Conservation (phyloP, 2,888 invertebrate genomes). For the Drosophila sordidula region DNA sequence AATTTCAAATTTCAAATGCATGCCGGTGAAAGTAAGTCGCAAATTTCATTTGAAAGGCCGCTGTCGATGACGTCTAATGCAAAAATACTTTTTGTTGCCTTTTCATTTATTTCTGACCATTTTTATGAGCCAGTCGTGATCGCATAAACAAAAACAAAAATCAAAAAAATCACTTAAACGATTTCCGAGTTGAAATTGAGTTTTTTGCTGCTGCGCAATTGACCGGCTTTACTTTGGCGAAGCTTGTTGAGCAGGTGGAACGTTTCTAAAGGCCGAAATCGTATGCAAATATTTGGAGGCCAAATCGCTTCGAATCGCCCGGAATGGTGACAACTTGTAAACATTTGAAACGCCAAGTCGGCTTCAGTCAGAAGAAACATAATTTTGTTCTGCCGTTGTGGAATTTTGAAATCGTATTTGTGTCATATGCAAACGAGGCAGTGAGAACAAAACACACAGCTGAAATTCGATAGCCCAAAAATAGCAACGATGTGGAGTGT, state of each 20-base stretch:
- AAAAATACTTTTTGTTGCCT: constrained; percentile 30
- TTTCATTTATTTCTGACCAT: constrained; percentile 10
- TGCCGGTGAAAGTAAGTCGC: constrained; percentile 68
- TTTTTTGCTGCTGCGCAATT: constrained; percentile 57
- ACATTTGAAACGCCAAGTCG: constrained; percentile 53
- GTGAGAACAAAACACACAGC: constrained; percentile 36
- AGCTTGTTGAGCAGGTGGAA: constrained; percentile 48
- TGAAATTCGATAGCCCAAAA: constrained; percentile 65
- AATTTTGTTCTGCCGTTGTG: constrained; percentile 6
- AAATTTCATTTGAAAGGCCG: constrained; percentile 41
- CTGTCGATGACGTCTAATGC: constrained; percentile 35
- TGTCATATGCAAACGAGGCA: constrained; percentile 70
- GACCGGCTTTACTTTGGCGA: constrained; percentile 23
- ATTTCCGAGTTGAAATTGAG: constrained; percentile 44
- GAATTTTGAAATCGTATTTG: constrained; percentile 41
- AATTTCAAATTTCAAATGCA: constrained; percentile 66
- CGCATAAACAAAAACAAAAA: constrained; percentile 40
- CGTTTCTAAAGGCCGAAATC: constrained; percentile 47
- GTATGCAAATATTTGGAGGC: constrained; percentile 72
- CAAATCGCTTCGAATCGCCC: constrained; percentile 27
- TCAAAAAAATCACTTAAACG: constrained; percentile 24
- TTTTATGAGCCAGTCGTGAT: constrained; percentile 63
- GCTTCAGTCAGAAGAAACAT: constrained; percentile 21
- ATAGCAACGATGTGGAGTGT: constrained; percentile 54
- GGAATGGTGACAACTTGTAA: constrained; percentile 65